phyloP scores from a whole-genome alignment of 37 sponge, comb jelly and placozoan species.

The Spongilla lacustris region DNA sequence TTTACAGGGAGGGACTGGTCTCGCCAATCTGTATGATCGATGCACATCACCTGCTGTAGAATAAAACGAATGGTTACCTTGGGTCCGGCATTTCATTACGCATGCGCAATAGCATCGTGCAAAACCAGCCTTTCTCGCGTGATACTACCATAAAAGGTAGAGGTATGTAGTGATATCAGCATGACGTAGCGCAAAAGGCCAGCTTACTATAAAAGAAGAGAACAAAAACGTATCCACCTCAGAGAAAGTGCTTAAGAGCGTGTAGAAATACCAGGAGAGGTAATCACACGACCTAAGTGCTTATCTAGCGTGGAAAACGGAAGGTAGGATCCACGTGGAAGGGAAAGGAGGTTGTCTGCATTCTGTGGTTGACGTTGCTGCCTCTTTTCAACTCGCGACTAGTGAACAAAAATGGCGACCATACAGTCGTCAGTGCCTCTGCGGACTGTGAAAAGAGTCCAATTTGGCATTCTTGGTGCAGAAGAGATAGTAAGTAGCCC shows the following conservation, averaged over 20 bases:
- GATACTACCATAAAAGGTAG: not conserved
- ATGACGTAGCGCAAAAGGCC: not conserved
- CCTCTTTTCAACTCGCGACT: not conserved
- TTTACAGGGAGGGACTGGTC: no score
- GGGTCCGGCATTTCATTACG: not conserved
- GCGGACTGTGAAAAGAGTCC: constrained; percentile 82
- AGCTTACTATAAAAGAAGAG: not conserved
- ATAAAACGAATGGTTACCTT: not conserved
- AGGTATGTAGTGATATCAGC: not conserved
- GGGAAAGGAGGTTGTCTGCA: not conserved
- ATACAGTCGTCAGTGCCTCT: constrained; percentile 82
- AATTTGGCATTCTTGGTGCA: constrained; percentile 97
- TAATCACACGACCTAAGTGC: constrained; percentile 33
- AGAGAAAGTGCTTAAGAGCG: constrained; percentile 3
- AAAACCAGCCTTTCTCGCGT: not conserved
- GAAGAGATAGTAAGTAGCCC: constrained; percentile 95
- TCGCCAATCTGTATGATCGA: no score
- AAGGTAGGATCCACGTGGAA: constrained; percentile 10
- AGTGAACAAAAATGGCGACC: constrained; percentile 36
- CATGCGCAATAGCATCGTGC: not conserved
- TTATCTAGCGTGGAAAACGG: not conserved
- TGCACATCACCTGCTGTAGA: no score
- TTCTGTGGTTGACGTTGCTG: not conserved
- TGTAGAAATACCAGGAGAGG: constrained; percentile 47
- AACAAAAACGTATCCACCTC: not conserved